Conservation (phyloP, 1,140 invertebrate species). For the Pantala flavescens region DNA sequence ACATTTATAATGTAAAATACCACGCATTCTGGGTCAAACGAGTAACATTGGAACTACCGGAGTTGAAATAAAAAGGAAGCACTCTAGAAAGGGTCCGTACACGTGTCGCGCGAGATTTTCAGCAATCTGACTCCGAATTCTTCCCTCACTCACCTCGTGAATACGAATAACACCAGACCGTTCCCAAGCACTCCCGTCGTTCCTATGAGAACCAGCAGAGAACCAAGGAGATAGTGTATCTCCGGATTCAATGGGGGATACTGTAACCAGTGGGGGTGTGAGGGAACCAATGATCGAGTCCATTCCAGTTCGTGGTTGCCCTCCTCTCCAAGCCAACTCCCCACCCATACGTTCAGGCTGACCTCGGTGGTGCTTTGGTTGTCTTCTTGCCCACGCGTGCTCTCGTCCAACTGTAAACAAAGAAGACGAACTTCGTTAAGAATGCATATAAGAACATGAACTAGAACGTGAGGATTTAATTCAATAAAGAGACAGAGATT, state of each 20-base stretch:
- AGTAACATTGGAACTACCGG: too few relatives aligned
- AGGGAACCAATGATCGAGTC: neutral
- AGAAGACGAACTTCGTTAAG: neutral
- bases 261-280: neutral
- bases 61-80: too few relatives aligned
- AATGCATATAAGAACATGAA: too few relatives aligned
- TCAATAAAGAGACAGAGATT: too few relatives aligned
- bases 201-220: conserved; percentile 29
- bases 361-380: neutral
- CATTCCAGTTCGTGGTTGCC: neutral
- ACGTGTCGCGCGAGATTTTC: neutral
- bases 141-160: conserved; percentile 28
- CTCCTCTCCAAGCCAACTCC: neutral
- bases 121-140: neutral
- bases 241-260: conserved; percentile 13
- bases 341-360: neutral
- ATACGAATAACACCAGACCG: conserved; percentile 33
- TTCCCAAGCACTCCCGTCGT: conserved; percentile 30
- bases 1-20: too few relatives aligned
- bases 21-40: too few relatives aligned
- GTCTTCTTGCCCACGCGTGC: neutral
- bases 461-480: too few relatives aligned
- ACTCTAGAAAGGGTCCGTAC: neutral
- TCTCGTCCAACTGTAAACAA: neutral
- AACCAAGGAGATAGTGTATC: conserved; percentile 28